Evolutionary conservation across 1,140 invertebrate genomes (phyloP), one percentile per base, ranked within the genome.

Genomic region (Aculops lycopersici): DNA sequence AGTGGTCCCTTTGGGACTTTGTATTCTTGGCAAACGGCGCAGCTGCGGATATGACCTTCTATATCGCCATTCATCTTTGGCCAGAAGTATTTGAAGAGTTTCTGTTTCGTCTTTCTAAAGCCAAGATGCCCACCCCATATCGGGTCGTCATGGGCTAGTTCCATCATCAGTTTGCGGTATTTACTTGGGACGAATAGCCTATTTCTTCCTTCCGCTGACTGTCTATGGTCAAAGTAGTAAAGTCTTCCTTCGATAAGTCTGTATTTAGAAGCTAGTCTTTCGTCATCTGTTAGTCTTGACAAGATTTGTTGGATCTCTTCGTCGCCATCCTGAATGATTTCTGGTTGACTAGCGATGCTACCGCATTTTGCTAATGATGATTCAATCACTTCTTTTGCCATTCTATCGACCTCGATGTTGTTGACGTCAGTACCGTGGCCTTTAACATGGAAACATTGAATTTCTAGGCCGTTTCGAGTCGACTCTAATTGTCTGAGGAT

Each of bases 111-210:
- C 42, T 46, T 50, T 15, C 21, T 40, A 8, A 42, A 31, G 8
- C 48, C 49, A 3, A 50, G 41, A 40, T 52, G 50, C n/a, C 38
- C 44, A 4, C 37, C 40, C 2, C 19, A 12, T 17, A 19, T n/a
- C 20, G 44, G 44, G 12, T 46, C 47, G 17, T 47, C 46, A 39
- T 51, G 50, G 20, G 24, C 24, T n/a, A 31, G 24, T 31, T 31
- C n/a, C 24, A 31, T 8, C 8, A 31, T 8, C 24, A 8, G n/a
- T 8, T 31, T 8, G 8, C 24, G 8, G 8, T 8, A 31, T 31
- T 31, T n/a, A 8, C n/a, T 31, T 8, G 45, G 18, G 14, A 45
- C 2, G 24, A 17, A 17, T 37, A 39, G 15, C 42, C 41, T 1
- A 16, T 21, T 2, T 13, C n/a, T 31, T 38, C 41, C 16, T n/a